A percentile compares a stretch with the other conserved stretches of the same genome.
These are phyloP conservation scores for Panorpa germanica DNA, from an alignment of 2,888 invertebrate species.

Conservation along the genomic window DNA sequence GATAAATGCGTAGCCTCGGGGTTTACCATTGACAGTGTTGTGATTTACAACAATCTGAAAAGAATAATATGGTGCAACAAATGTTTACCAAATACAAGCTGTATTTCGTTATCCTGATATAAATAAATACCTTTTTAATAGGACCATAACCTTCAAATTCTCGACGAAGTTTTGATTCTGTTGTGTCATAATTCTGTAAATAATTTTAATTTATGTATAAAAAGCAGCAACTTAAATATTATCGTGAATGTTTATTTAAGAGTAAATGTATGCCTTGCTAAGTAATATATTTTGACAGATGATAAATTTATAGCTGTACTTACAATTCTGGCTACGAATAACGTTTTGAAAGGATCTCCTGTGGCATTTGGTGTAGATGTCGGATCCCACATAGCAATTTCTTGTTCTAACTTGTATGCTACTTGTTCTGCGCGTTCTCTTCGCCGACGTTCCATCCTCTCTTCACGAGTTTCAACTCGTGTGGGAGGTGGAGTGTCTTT, in stretches of 20 bases:
- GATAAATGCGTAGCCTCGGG: constrained; percentile 97
- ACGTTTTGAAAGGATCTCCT: constrained; percentile 87
- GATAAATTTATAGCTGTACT: constrained; percentile 25
- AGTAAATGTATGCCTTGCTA: too few relatives aligned
- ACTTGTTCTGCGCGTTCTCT: constrained; percentile 92
- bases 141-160: constrained; percentile 98
- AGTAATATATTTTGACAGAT: constrained; percentile 4
- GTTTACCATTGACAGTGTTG: constrained; percentile 77
- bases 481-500: constrained; percentile 93
- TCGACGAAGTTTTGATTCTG: constrained; percentile 89
- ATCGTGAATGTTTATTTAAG: background rate
- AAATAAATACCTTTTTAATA: constrained; percentile 69
- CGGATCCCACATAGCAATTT: constrained; percentile 95
- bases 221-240: constrained; percentile 8
- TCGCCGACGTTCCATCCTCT: constrained; percentile 71
- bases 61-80: constrained; percentile 13
- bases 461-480: constrained; percentile 87
- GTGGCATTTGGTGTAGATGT: constrained; percentile 58
- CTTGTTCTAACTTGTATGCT: constrained; percentile 94
- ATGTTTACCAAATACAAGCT: background rate
- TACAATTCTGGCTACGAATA: constrained; percentile 92
- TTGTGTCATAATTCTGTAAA: constrained; percentile 93
- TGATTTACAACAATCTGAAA: constrained; percentile 75
- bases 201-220: constrained; percentile 12
- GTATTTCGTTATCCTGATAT: background rate